Conservation (phyloP, 2,797 vertebrate genomes). For the Sebastolobus alascanus region DNA sequence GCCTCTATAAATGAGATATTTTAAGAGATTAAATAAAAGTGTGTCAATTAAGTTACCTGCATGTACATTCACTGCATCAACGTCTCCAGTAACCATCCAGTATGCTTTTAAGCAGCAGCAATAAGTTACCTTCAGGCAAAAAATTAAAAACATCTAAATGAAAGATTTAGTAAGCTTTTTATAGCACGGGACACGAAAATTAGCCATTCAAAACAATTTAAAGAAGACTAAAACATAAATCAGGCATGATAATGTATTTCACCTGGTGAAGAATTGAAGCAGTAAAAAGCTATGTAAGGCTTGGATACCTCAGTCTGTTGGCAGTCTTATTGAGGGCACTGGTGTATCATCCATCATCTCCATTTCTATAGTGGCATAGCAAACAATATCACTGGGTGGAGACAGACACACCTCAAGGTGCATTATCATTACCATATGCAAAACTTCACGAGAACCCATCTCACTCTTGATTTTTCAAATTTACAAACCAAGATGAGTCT, state of each 20-base stretch:
- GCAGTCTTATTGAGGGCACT: slow-evolving; percentile 38
- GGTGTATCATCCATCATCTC: slow-evolving; percentile 8
- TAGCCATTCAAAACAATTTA: slow-evolving; percentile 13
- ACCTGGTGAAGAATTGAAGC: slow-evolving; percentile 36
- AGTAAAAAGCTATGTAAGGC: slow-evolving; percentile 40
- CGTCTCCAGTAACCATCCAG: slow-evolving; percentile 11
- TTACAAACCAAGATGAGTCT: not conserved
- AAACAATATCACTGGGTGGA: not conserved
- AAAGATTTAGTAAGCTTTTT: slow-evolving; percentile 20
- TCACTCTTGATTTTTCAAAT: not conserved
- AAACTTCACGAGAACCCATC: not conserved
- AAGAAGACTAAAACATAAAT: slow-evolving; percentile 25
- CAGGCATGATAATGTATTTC: slow-evolving; percentile 36
- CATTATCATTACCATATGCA: not conserved
- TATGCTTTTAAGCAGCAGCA: slow-evolving; percentile 47
- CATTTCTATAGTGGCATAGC: slow-evolving; percentile 16
- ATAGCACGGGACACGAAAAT: slow-evolving; percentile 19
- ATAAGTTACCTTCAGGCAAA: slow-evolving; percentile 14
- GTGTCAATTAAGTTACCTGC: slow-evolving; percentile 12
- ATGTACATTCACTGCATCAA: slow-evolving; percentile 56
- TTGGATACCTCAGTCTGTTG: slow-evolving; percentile 33
- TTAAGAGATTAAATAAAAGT: slow-evolving; percentile 26
- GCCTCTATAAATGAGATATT: slow-evolving; percentile 13
- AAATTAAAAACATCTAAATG: not conserved
- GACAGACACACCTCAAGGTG: not conserved